Evolutionary conservation across 2,113 vertebrate genomes (phyloP).

Genomic region (Siphamia tubifer): DNA sequence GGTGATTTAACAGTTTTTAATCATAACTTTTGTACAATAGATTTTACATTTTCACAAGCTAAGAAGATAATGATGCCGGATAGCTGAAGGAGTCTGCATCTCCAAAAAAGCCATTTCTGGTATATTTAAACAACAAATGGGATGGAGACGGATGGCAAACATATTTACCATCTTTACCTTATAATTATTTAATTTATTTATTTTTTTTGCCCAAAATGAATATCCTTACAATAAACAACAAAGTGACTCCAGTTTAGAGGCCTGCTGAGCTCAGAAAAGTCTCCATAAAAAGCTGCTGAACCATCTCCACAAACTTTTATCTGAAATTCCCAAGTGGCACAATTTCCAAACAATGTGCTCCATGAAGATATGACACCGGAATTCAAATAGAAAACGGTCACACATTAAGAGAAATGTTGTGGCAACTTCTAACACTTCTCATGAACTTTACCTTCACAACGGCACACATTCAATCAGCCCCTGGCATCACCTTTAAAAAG

Average conservation of each 20-base stretch:
- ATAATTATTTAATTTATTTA: too few species aligned
- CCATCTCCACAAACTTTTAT: background rate
- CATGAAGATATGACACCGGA: background rate
- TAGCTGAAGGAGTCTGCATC: constrained; percentile 48
- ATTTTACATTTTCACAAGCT: constrained; percentile 83
- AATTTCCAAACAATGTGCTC: background rate
- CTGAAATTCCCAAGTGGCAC: too few species aligned
- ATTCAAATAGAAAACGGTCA: constrained; percentile 20
- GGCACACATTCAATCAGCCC: background rate
- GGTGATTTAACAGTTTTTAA: constrained; percentile 76
- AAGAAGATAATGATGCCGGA: constrained; percentile 69
- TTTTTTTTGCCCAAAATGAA: constrained; percentile 1
- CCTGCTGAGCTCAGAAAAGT: background rate
- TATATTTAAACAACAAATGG: constrained; percentile 46
- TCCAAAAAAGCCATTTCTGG: constrained; percentile 41
- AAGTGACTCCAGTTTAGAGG: background rate
- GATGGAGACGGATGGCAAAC: constrained; percentile 49
- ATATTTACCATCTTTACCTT: constrained; percentile 19
- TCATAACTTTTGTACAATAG: constrained; percentile 77
- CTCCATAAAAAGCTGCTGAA: background rate
- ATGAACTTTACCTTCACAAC: background rate
- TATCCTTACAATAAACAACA: background rate
- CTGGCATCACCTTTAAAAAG: background rate
- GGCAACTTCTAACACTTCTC: background rate
- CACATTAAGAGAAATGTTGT: constrained; percentile 16